A percentile compares a stretch with the other conserved stretches of the same genome.
Conservation (phyloP, 92 coral and sea anemone genomes). For the Blastomussa wellsi region DNA sequence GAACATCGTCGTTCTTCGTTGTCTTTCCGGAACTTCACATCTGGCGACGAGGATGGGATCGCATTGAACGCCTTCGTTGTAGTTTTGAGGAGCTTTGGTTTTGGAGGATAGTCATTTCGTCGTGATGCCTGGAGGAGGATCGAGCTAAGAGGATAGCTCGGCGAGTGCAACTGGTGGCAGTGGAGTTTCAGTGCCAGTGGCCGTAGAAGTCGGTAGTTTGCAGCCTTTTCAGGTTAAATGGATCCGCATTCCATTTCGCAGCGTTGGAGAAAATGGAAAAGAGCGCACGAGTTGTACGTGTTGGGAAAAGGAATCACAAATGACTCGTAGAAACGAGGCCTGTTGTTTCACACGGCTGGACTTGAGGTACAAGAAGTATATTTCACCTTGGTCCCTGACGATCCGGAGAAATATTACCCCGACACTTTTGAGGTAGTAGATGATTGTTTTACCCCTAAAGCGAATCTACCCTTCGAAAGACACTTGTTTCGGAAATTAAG, state of each 20-base stretch:
- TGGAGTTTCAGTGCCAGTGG: conserved; percentile 12
- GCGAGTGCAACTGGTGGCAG: conserved; percentile 10
- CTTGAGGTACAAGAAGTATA: conserved; percentile 52
- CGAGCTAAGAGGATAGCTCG: not conserved
- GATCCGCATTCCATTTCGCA: conserved; percentile 39
- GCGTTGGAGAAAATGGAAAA: conserved; percentile 54
- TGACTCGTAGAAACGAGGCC: conserved; percentile 40
- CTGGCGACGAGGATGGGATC: conserved; percentile 38
- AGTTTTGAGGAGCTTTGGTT: not conserved
- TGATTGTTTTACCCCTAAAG: conserved; percentile 58
- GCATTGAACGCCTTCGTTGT: not conserved
- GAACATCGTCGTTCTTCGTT: no score
- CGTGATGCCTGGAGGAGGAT: conserved; percentile 24
- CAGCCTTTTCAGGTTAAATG: conserved; percentile 34
- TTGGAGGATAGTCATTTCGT: not conserved
- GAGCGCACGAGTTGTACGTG: conserved; percentile 42
- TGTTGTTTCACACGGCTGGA: conserved; percentile 46
- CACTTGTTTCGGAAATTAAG: conserved; percentile 55
- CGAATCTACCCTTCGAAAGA: conserved; percentile 53
- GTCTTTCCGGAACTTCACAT: not conserved
- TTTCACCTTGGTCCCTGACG: conserved; percentile 52
- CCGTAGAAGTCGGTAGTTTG: conserved; percentile 22
- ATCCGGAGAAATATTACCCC: conserved; percentile 23
- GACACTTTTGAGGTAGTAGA: conserved; percentile 47
- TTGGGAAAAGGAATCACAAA: conserved; percentile 35